phyloP scores from a whole-genome alignment of 2,113 vertebrate genomes.

The Psilopsiagon aymara region DNA sequence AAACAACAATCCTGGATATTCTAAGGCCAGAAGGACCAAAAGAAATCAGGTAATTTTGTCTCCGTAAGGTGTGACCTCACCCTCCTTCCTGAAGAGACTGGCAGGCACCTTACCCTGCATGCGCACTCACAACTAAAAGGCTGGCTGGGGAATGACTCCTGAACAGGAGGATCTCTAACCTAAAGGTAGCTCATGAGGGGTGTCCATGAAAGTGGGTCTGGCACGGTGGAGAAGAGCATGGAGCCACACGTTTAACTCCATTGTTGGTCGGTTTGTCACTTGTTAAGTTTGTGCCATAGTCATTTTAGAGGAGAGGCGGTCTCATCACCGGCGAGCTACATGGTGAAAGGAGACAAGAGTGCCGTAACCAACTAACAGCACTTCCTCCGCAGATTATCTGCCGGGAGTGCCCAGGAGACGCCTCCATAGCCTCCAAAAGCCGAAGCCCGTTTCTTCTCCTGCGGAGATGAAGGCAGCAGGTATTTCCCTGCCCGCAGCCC shows the following conservation, averaged over 20 bases:
- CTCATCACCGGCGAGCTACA: fast-evolving
- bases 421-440: background rate
- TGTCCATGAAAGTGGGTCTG: fast-evolving
- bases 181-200: fast-evolving
- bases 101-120: fast-evolving
- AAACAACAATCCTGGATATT: background rate
- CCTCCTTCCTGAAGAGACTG: background rate
- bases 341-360: fast-evolving
- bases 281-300: background rate
- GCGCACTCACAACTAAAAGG: fast-evolving
- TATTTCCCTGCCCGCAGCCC: no score
- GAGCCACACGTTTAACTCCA: fast-evolving
- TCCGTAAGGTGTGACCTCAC: fast-evolving
- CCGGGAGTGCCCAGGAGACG: fast-evolving
- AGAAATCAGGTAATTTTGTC: background rate
- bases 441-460: fast-evolving
- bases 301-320: no score
- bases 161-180: no score
- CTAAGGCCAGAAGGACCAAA: background rate
- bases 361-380: fast-evolving
- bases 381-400: fast-evolving
- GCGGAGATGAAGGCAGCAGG: background rate
- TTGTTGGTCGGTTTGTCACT: no score
- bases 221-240: fast-evolving
- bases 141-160: background rate